Evolutionary conservation across 2,113 vertebrate species (phyloP), one percentile per base, ranked within the genome.

Genomic region (Trochalopteron elliotii): DNA sequence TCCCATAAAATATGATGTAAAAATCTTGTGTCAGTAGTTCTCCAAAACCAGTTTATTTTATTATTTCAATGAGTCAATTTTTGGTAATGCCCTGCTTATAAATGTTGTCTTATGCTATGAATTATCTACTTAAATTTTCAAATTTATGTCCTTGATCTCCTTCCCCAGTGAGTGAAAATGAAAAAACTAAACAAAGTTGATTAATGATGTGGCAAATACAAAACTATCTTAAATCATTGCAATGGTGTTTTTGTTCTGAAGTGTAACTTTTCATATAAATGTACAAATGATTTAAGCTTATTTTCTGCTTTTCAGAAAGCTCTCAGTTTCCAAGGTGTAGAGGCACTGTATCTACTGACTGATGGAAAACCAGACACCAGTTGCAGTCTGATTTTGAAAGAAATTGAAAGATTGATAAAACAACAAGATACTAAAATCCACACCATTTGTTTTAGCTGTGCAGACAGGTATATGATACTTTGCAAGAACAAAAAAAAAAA

Each of bases 301-400:
- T 86, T 77, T 76, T 39, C 47, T 72, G 35, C 76, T 94, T 97
- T 96, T 72, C 97, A 99, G 98, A 97, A 96, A 60, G 98, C 96
- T 21, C 96, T 98, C 89, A 56, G 85, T 81, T 97, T 98, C 50
- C 96, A 67, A 4, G 96, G 94, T 24, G 63, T 97, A 8, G 94
- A 98, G 81, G 98, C 97, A 42, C 37, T 98, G 15, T 99, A 99
- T 69, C 82, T 99, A 57, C 85, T 99, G 92, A 98, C 98, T 2
- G 98, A 99, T 5, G 98, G 98, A 70, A 98, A 98, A 91, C 97
- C 98, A 11, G 98, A 98, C 90, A 97, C 97, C 40, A 99, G 98
- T 81, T 98, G 97, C 94, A 97, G 78, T 87, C 90, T 98, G 19
- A 87, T 98, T 65, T 97, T 98, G 52, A 93, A 89, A 40, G 97